Evolutionary conservation across 2,888 invertebrate species (phyloP).

Genomic region (Agrenia bidenticulata): DNA sequence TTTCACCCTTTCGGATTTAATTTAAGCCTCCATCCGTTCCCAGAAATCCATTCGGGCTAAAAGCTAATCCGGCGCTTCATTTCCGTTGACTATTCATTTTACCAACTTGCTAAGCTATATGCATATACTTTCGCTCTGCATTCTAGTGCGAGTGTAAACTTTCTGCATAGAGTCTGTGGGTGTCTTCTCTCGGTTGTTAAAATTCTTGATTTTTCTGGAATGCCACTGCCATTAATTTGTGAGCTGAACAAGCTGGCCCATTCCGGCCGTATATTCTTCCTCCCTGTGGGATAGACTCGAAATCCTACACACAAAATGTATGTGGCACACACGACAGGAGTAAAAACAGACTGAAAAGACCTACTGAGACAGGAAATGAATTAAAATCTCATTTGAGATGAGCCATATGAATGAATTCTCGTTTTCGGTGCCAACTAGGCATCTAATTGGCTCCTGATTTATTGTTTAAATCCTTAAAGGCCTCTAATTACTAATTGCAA

Average conservation of each 20-base stretch:
- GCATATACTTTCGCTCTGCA: neutral
- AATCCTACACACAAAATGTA: too few relatives aligned
- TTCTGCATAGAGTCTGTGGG: neutral
- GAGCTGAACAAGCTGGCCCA: too few relatives aligned
- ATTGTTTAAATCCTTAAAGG: slow-evolving; percentile 2
- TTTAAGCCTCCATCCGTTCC: neutral
- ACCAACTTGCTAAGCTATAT: too few relatives aligned
- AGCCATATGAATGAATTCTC: slow-evolving; percentile 2
- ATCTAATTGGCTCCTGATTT: slow-evolving; percentile 17
- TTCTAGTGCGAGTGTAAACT: neutral
- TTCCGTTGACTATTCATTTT: too few relatives aligned
- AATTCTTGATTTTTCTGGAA: slow-evolving; percentile 2
- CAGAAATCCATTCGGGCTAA: too few relatives aligned
- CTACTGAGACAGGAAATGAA: slow-evolving; percentile 1
- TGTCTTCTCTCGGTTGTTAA: slow-evolving; percentile 6
- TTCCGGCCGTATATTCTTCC: too few relatives aligned
- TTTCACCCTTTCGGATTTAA: slow-evolving; percentile 8
- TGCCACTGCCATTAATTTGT: neutral
- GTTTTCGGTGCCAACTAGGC: neutral
- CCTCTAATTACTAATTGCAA: neutral
- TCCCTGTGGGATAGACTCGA: too few relatives aligned
- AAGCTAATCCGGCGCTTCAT: too few relatives aligned
- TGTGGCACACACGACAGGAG: too few relatives aligned
- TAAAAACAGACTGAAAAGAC: too few relatives aligned
- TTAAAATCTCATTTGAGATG: slow-evolving; percentile 12